Conservation (phyloP, 2,113 vertebrate genomes). For the Tragelaphus imberbis region DNA sequence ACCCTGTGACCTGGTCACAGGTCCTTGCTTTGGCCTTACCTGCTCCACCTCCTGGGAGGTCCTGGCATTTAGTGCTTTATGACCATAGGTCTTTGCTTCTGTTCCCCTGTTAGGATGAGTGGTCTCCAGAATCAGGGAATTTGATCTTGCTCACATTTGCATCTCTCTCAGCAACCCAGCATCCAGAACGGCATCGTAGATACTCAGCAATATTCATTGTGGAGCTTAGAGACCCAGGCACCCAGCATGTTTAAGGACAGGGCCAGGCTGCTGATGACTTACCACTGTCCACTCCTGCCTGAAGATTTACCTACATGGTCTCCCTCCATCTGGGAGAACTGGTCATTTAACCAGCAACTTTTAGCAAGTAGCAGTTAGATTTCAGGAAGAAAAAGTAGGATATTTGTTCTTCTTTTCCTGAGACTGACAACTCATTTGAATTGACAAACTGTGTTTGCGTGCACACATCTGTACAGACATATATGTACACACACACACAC, state of each 20-base stretch:
- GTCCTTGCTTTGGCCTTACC: neutral
- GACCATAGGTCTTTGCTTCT: neutral
- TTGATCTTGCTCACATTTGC: neutral
- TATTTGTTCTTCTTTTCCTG: neutral
- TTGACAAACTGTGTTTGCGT: neutral
- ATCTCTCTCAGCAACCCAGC: neutral
- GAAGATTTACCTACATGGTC: neutral
- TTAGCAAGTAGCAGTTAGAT: neutral
- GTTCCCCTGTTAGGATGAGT: neutral
- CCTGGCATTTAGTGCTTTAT: neutral
- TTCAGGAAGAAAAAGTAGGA: neutral
- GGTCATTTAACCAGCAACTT: neutral
- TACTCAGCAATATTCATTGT: neutral
- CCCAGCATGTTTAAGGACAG: neutral
- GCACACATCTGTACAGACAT: neutral
- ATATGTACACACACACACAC: neutral
- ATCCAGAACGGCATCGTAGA: neutral
- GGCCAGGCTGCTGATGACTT: neutral
- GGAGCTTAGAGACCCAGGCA: neutral
- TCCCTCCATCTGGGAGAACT: neutral
- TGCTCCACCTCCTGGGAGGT: neutral
- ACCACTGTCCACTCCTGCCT: neutral
- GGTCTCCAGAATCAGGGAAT: neutral
- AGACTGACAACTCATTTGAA: neutral
- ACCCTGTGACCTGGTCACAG: neutral